These are phyloP conservation scores for Actinopyga echinites DNA, from an alignment of 53 echinoderm and acorn worm genomes.

Conservation along the genomic window DNA sequence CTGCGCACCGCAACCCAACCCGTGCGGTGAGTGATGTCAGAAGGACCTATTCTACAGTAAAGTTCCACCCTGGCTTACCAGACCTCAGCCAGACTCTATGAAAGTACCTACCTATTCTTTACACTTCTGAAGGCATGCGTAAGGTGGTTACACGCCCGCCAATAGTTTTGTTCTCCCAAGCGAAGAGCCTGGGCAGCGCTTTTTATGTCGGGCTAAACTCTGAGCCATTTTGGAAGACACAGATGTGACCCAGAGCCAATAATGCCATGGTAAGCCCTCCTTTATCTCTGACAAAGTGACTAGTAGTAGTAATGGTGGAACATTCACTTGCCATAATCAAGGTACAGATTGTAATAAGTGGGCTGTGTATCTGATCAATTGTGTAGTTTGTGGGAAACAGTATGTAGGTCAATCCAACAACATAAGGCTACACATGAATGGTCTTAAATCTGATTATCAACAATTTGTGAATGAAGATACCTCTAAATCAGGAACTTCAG, in stretches of 20 bases:
- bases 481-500: background rate
- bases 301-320: background rate
- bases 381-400: background rate
- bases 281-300: slow-evolving; percentile 13
- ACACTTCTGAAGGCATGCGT: background rate
- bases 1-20: too few species aligned
- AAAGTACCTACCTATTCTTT: background rate
- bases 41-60: too few species aligned
- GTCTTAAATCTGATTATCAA: background rate
- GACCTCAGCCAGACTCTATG: background rate
- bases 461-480: background rate
- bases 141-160: slow-evolving; percentile 8
- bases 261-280: background rate
- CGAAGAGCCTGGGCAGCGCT: background rate
- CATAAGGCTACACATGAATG: background rate
- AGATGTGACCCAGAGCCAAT: background rate
- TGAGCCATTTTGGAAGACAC: background rate
- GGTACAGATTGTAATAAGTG: slow-evolving; percentile 9
- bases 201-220: background rate
- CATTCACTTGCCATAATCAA: background rate
- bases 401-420: background rate
- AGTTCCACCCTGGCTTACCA: background rate
- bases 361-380: background rate
- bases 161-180: slow-evolving; percentile 15
- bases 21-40: too few species aligned